These are phyloP conservation scores for Plestiodon gilberti DNA, from an alignment of 2,113 vertebrate genomes.

Conservation along the genomic window DNA sequence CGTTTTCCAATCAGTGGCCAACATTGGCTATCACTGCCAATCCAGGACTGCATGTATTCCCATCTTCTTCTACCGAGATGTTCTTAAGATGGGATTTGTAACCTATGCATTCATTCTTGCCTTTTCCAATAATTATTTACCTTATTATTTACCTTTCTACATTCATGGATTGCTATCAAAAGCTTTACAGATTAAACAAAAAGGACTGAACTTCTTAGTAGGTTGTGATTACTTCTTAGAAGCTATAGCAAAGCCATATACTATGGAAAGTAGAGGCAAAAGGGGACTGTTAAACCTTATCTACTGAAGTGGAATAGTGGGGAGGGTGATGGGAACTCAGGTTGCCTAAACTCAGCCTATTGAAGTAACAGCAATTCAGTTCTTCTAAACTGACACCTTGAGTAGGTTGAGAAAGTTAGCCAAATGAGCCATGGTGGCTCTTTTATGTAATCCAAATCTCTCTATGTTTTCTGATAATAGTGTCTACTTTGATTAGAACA, in stretches of 20 bases:
- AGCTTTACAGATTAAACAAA: background rate
- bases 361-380: too few species aligned
- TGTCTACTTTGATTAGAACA: background rate
- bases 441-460: too few species aligned
- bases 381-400: too few species aligned
- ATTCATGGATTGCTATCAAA: background rate
- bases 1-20: background rate
- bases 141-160: background rate
- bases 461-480: background rate
- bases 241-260: background rate
- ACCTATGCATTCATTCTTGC: background rate
- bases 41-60: background rate
- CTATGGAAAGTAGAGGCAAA: background rate
- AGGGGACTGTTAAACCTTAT: too few species aligned
- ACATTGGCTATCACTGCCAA: background rate
- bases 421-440: too few species aligned
- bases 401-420: too few species aligned
- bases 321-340: background rate
- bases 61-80: too few species aligned
- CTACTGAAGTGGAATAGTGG: background rate
- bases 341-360: too few species aligned
- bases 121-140: background rate
- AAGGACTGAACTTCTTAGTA: background rate
- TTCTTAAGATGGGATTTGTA: background rate
- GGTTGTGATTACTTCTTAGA: background rate